A percentile compares a stretch with the other conserved stretches of the same genome.
Evolutionary conservation across 2,113 vertebrate genomes (phyloP).

Genomic region (Pseudorasbora parva): DNA sequence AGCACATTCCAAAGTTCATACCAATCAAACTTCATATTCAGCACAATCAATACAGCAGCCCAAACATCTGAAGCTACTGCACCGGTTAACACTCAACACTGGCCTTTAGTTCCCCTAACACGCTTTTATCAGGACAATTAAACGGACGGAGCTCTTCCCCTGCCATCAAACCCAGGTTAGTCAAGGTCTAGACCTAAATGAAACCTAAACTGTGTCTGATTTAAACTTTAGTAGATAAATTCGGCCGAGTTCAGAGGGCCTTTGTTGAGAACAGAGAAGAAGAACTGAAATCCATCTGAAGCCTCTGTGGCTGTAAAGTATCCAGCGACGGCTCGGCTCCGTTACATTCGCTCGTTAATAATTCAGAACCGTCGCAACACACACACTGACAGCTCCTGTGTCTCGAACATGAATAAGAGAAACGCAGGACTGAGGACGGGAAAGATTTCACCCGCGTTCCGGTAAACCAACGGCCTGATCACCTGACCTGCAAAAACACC

Average conservation of each 20-base stretch:
- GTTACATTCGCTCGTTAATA: slow-evolving; percentile 79
- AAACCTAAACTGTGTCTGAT: neutral
- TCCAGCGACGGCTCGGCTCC: slow-evolving; percentile 63
- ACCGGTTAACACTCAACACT: neutral
- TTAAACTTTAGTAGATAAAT: neutral
- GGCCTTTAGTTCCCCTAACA: too few species aligned
- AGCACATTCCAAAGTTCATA: slow-evolving; percentile 64
- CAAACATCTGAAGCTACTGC: neutral
- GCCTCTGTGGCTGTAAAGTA: slow-evolving; percentile 68
- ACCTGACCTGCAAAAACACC: neutral
- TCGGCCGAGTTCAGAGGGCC: neutral
- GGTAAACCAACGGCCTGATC: neutral
- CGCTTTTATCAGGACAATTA: neutral
- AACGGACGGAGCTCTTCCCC: neutral
- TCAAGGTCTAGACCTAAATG: neutral
- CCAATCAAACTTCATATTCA: slow-evolving; percentile 42
- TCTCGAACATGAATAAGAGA: slow-evolving; percentile 57
- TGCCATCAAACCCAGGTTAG: neutral
- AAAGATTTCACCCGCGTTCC: slow-evolving; percentile 6
- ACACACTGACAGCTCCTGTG: slow-evolving; percentile 74
- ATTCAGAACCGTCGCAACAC: slow-evolving; percentile 77
- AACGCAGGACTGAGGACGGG: slow-evolving; percentile 51
- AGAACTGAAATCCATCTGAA: slow-evolving; percentile 17
- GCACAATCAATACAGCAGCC: slow-evolving; percentile 47
- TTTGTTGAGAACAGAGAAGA: neutral